A percentile compares a stretch with the other conserved stretches of the same genome.
Evolutionary conservation across 2,888 invertebrate species (phyloP).

Genomic region (Ormyrus rosae): DNA sequence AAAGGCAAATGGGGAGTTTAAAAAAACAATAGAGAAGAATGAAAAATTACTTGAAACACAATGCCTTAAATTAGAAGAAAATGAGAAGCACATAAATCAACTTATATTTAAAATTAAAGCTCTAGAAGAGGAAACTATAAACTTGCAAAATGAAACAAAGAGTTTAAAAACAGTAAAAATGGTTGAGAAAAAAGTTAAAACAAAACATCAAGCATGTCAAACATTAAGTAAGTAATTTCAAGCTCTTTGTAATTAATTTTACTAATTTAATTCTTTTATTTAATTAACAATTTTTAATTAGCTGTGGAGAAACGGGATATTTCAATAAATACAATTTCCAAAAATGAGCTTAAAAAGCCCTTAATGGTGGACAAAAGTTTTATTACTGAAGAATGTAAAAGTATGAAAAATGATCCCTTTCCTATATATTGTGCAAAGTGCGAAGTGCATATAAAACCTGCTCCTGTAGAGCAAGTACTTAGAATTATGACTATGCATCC

Average conservation of each 20-base stretch:
- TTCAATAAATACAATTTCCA: conserved; percentile 35
- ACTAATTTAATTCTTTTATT: not conserved
- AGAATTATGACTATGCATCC: conserved; percentile 63
- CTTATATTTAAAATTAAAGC: conserved; percentile 64
- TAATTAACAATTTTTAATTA: conserved; percentile 18
- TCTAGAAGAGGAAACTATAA: conserved; percentile 61
- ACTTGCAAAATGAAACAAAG: conserved; percentile 59
- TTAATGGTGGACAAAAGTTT: conserved; percentile 54
- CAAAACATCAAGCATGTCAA: conserved; percentile 31
- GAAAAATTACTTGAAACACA: conserved; percentile 55
- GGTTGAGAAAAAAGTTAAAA: conserved; percentile 33
- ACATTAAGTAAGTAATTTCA: conserved; percentile 36
- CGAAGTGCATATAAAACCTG: conserved; percentile 56
- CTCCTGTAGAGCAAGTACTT: conserved; percentile 64
- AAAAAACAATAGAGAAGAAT: conserved; percentile 55
- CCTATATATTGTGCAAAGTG: conserved; percentile 67
- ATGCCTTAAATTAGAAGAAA: conserved; percentile 61
- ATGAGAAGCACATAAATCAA: conserved; percentile 65
- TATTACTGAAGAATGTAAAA: conserved; percentile 56
- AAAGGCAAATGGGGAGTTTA: conserved; percentile 61
- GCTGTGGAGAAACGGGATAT: conserved; percentile 26
- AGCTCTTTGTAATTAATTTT: not conserved
- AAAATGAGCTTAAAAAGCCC: conserved; percentile 36
- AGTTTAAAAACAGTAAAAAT: conserved; percentile 9
- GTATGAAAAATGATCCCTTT: conserved; percentile 59